These are phyloP conservation scores for Orchestes rusci DNA, from an alignment of 2,888 invertebrate genomes.

Conservation along the genomic window DNA sequence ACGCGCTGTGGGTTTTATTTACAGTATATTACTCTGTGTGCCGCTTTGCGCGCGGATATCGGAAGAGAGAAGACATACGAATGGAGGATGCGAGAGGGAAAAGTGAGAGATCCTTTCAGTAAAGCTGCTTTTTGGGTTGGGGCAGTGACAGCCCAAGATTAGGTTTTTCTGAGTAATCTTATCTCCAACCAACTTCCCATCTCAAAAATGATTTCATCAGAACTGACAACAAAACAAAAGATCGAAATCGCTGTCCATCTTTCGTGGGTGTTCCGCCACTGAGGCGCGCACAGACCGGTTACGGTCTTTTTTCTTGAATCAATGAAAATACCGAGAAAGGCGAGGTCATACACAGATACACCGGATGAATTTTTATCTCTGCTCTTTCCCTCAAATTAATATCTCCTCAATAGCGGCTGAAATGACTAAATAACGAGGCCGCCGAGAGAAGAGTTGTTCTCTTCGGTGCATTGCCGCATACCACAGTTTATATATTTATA, in stretches of 20 bases:
- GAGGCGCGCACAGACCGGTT: slow-evolving; percentile 21
- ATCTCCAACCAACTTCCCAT: too few relatives aligned
- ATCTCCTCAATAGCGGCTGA: slow-evolving; percentile 8
- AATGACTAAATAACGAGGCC: slow-evolving; percentile 12
- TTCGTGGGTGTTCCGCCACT: slow-evolving; percentile 13
- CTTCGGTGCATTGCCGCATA: slow-evolving; percentile 15
- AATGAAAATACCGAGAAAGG: slow-evolving; percentile 23
- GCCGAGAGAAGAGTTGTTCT: slow-evolving; percentile 10
- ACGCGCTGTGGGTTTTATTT: slow-evolving; percentile 27
- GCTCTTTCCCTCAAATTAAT: slow-evolving; percentile 13
- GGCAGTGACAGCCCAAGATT: too few relatives aligned
- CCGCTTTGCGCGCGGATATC: slow-evolving; percentile 23
- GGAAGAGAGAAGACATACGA: slow-evolving; percentile 13
- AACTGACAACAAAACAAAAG: too few relatives aligned
- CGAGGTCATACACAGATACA: slow-evolving; percentile 22
- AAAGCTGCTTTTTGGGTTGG: too few relatives aligned
- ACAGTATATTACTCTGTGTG: slow-evolving; percentile 23
- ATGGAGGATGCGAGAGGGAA: slow-evolving; percentile 8
- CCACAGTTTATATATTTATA: slow-evolving; percentile 19
- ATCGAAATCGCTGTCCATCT: too few relatives aligned
- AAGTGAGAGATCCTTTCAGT: slow-evolving; percentile 19
- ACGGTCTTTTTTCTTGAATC: slow-evolving; percentile 22
- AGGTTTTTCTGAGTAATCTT: too few relatives aligned
- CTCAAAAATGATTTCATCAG: too few relatives aligned
- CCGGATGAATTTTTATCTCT: slow-evolving; percentile 16